Percentiles rank a stretch among this genome's conserved stretches.
phyloP scores from a whole-genome alignment of 2,113 vertebrate genomes.

The Dendrocopos noguchii region DNA sequence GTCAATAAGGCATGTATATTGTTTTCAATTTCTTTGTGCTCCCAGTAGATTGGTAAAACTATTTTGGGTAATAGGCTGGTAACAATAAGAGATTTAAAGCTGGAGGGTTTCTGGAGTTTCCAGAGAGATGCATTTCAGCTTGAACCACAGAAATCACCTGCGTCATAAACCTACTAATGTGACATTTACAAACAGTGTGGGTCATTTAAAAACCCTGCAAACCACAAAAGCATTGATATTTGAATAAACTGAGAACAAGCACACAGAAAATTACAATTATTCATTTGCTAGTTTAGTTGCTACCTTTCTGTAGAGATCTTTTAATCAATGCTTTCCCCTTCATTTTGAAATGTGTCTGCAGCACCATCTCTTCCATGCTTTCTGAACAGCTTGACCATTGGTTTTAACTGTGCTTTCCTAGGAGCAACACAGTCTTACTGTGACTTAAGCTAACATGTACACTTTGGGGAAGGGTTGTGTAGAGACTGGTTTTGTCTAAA shows the following conservation, averaged over 20 bases:
- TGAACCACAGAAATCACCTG: background rate
- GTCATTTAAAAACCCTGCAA: slow-evolving; percentile 56
- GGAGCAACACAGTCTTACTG: background rate
- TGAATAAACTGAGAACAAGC: background rate
- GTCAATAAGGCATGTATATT: slow-evolving; percentile 45
- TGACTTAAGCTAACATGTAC: background rate
- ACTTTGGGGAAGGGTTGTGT: background rate
- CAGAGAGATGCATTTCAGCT: slow-evolving; percentile 38
- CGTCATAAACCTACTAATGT: slow-evolving; percentile 21
- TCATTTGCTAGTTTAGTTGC: background rate
- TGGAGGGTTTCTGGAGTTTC: slow-evolving; percentile 47
- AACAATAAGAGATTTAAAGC: slow-evolving; percentile 33
- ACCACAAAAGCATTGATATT: slow-evolving; percentile 2
- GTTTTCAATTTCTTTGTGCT: slow-evolving; percentile 54
- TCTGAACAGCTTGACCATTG: background rate
- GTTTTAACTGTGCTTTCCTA: background rate
- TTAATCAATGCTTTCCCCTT: background rate
- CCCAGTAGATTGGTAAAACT: slow-evolving; percentile 47
- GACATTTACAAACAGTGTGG: slow-evolving; percentile 41
- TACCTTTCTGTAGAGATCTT: background rate
- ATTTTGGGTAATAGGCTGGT: slow-evolving; percentile 44
- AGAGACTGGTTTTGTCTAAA: background rate
- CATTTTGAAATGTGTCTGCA: background rate
- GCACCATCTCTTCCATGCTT: background rate
- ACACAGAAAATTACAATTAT: background rate